Base-by-base conservation (phyloP, 2,888 invertebrate species). In the Campoplex nolae region DNA sequence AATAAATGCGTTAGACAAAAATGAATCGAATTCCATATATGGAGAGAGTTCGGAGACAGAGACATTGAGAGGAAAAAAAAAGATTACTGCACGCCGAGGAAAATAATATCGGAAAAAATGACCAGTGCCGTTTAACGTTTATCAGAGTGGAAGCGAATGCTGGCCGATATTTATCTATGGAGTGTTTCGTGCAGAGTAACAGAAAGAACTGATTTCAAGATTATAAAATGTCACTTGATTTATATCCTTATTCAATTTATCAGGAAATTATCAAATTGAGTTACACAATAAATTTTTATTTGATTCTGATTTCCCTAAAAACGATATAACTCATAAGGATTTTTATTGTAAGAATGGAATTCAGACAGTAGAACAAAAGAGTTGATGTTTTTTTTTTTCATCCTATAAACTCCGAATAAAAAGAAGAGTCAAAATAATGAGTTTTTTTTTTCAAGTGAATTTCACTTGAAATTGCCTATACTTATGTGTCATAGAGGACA, bases 91-190 rank as follows among this genome's bases (percentile, higher is more conserved):
- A 16, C 62, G 48, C n/a, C 35, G 67, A 58, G 62, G 71, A 81
- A 80, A 80, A 82, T 76, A 83, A 83, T 81, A 85, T 71, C 65
- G 84, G 75, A 88, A 84, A 84, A 84, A 78, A 58, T n/a, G 70
- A 65, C 45, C 42, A 62, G 75, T 65, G 51, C 13, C 80, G 86
- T 83, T 84, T 78, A 79, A 85, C 83, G 88, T 87, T 90, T 90
- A 89, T 90, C 89, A 81, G 79, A 83, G 83, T 18, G 84, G 84
- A 85, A 73, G 80, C 74, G 84, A 87, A 82, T 81, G 75, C 83
- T 81, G 88, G 81, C 83, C 80, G 42, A 78, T 56, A 73, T 65
- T 32, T 23, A 28, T 54, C 18, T 48, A 70, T 45, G 68, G 54
- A n/a, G 13, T 62, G 48, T 71, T 48, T 38, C 32, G 35, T 9